phyloP scores from a whole-genome alignment of 2,113 vertebrate species.

The Melanerpes formicivorus region DNA sequence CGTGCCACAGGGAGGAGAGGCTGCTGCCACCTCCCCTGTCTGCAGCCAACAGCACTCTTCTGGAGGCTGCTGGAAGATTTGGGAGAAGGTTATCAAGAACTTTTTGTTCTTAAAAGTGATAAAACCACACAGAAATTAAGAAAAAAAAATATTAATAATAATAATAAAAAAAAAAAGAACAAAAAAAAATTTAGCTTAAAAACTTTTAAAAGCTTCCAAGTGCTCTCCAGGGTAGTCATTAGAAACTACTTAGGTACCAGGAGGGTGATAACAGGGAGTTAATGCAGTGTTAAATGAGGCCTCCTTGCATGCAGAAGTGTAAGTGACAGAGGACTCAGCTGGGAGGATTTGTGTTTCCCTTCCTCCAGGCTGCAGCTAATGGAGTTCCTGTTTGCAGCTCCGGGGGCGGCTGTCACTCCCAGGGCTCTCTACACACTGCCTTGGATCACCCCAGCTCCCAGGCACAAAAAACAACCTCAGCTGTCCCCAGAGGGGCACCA shows the following conservation, averaged over 20 bases:
- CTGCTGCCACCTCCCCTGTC: not conserved
- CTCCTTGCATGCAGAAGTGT: conserved; percentile 60
- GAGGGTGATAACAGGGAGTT: conserved; percentile 71
- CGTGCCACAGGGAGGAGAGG: not conserved
- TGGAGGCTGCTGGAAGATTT: conserved; percentile 7
- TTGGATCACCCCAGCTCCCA: conserved; percentile 61
- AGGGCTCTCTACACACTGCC: conserved; percentile 43
- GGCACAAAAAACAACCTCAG: conserved; percentile 36
- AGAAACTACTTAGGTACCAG: conserved; percentile 78
- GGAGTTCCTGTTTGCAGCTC: conserved; percentile 72
- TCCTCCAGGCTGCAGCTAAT: conserved; percentile 73
- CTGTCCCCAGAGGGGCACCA: not conserved
- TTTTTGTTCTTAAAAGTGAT: conserved; percentile 68
- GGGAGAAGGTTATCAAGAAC: conserved; percentile 43
- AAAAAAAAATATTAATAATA: conserved; percentile 19
- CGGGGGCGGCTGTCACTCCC: conserved; percentile 72
- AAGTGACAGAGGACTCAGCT: conserved; percentile 75
- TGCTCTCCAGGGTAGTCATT: conserved; percentile 78
- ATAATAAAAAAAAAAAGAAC: conserved; percentile 9
- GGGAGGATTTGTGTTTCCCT: conserved; percentile 69
- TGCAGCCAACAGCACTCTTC: not conserved
- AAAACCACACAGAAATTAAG: conserved; percentile 19
- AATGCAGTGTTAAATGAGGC: conserved; percentile 74
- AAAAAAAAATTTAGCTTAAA: conserved; percentile 65
- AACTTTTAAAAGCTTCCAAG: conserved; percentile 79